These are phyloP conservation scores for Heterochromis multidens DNA, from an alignment of 2,113 vertebrate genomes.

Conservation along the genomic window DNA sequence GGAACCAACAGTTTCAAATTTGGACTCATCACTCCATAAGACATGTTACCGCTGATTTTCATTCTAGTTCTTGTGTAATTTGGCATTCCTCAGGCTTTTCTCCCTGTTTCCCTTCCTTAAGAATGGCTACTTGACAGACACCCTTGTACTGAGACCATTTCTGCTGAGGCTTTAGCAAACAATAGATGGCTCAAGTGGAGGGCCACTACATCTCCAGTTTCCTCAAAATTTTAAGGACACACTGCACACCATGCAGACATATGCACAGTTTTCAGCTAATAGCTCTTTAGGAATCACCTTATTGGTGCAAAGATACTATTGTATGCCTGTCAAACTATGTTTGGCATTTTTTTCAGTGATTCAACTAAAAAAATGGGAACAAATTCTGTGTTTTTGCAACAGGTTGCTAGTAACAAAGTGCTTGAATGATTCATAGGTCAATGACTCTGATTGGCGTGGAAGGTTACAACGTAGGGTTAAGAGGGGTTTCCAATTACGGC, in stretches of 20 bases:
- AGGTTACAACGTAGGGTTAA: no score
- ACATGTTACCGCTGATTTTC: neutral
- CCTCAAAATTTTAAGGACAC: neutral
- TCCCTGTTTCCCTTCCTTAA: neutral
- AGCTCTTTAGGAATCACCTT: neutral
- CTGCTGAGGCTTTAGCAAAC: neutral
- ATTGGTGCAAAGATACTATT: neutral
- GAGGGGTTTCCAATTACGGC: no score
- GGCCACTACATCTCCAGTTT: neutral
- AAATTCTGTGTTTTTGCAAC: neutral
- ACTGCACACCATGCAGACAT: neutral
- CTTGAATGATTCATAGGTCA: neutral
- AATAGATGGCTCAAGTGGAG: neutral
- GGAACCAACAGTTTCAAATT: neutral
- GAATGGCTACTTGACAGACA: neutral
- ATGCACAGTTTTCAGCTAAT: neutral
- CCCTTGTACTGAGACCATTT: neutral
- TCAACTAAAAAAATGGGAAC: neutral
- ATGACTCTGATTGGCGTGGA: no score
- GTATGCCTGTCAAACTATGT: neutral
- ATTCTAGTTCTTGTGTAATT: neutral
- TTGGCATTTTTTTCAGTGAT: neutral
- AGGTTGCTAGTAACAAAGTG: no score
- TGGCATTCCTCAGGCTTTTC: neutral
- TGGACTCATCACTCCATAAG: neutral